Conservation (phyloP, 1,140 invertebrate species). For the Centruroides sculpturatus region DNA sequence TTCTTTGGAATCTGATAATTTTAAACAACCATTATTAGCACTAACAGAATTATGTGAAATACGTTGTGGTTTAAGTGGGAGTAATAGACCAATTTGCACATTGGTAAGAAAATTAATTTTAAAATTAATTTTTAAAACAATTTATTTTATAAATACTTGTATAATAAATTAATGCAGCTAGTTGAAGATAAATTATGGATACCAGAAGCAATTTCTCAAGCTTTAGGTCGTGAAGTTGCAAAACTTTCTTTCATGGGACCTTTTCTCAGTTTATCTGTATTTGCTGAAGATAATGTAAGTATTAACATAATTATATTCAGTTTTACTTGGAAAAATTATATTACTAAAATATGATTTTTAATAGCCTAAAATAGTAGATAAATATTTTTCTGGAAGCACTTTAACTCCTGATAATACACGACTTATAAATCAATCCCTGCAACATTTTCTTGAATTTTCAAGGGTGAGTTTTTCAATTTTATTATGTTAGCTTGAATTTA, state of each 20-base stretch:
- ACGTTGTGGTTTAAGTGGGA: conserved; percentile 34
- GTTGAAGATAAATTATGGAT: conserved; percentile 51
- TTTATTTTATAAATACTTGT: not conserved
- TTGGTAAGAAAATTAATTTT: conserved; percentile 37
- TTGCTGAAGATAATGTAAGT: conserved; percentile 71
- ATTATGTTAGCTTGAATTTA: not conserved
- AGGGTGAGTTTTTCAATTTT: conserved; percentile 21
- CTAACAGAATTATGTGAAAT: conserved; percentile 57
- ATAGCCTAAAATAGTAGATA: conserved; percentile 31
- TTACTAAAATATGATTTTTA: conserved; percentile 11
- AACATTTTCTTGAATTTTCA: conserved; percentile 26
- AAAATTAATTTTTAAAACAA: not conserved
- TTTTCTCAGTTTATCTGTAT: conserved; percentile 75
- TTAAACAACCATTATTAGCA: conserved; percentile 46
- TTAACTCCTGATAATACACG: conserved; percentile 25
- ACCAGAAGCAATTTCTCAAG: conserved; percentile 48
- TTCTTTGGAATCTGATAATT: conserved; percentile 33
- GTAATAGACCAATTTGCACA: conserved; percentile 56
- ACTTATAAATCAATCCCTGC: conserved; percentile 26
- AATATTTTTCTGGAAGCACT: conserved; percentile 28
- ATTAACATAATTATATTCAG: not conserved
- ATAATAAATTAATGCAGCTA: conserved; percentile 21
- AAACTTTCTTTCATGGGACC: conserved; percentile 71
- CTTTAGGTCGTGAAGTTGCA: conserved; percentile 63
- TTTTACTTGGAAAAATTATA: not conserved